Evolutionary conservation across 2,888 invertebrate genomes (phyloP), one percentile per base, ranked within the genome.

Genomic region (Papilio elwesi): DNA sequence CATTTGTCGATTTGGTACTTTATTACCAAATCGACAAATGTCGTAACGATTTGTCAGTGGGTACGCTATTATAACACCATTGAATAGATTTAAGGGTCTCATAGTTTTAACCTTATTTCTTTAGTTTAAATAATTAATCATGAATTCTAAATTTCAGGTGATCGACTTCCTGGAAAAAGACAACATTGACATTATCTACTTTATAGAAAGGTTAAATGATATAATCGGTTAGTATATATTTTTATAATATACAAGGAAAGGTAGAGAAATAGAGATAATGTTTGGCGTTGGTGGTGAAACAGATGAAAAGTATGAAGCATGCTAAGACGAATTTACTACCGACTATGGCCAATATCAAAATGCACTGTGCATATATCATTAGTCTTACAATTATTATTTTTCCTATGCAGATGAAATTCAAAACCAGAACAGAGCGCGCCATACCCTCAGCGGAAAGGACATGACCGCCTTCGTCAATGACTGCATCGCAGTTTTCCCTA

Each of bases 101-200:
- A n/a, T n/a, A n/a, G n/a, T n/a, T n/a, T n/a, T n/a, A n/a, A n/a
- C n/a, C n/a, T n/a, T n/a, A n/a, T n/a, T n/a, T n/a, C n/a, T n/a
- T n/a, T n/a, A n/a, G n/a, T n/a, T n/a, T n/a, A 16, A 9, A 53
- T 16, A 53, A 11, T 53, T 53, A 4, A 53, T 26, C 10, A 53
- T 4, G 2, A 53, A 10, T 2, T 6, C 64, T 52, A 66, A 52
- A 66, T 82, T 83, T 10, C 82, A 92, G 92, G 85, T 91, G 68
- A 79, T 90, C 16, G 86, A 90, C 0, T 92, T 88, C 77, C 83
- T 92, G 74, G 90, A 92, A 79, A 83, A 85, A 26, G 88, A 92
- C 77, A 88, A 89, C 75, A 91, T 92, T 57, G 92, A 92, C 70
- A 87, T 92, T 49, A 71, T 83, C 13, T 92, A 77, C 82, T 92